phyloP scores from a whole-genome alignment of 2,888 invertebrate genomes.

The Acronicta leporina region DNA sequence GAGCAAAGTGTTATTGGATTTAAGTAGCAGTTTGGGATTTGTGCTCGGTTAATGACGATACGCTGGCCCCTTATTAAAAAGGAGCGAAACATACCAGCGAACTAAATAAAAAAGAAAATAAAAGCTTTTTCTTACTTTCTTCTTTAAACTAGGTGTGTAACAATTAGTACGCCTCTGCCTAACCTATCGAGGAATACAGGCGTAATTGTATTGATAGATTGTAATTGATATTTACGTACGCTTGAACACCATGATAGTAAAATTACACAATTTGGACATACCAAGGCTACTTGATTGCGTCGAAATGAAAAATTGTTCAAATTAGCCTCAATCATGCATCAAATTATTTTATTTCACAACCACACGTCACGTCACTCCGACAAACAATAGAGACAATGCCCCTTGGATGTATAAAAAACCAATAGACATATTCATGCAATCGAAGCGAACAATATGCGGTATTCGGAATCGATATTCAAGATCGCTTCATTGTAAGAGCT shows the following conservation, averaged over 20 bases:
- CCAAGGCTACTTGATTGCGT: constrained; percentile 65
- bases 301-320: constrained; percentile 67
- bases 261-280: constrained; percentile 42
- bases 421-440: constrained; percentile 51
- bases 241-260: constrained; percentile 20
- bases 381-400: constrained; percentile 53
- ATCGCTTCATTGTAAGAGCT: constrained; percentile 45
- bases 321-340: constrained; percentile 66
- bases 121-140: too few relatives aligned
- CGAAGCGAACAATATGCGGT: constrained; percentile 49
- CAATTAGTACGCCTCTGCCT: too few relatives aligned
- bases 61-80: too few relatives aligned
- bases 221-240: constrained; percentile 22
- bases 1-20: too few relatives aligned
- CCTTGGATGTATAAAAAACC: constrained; percentile 38
- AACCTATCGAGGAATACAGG: too few relatives aligned
- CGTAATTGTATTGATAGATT: too few relatives aligned
- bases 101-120: too few relatives aligned
- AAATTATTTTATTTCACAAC: constrained; percentile 63
- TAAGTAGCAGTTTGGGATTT: too few relatives aligned
- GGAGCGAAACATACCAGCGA: too few relatives aligned
- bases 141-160: too few relatives aligned
- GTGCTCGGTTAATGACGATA: too few relatives aligned
- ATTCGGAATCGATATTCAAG: constrained; percentile 55
- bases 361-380: constrained; percentile 41